These are phyloP conservation scores for Sterna hirundo DNA, from an alignment of 2,113 vertebrate genomes.

Conservation along the genomic window DNA sequence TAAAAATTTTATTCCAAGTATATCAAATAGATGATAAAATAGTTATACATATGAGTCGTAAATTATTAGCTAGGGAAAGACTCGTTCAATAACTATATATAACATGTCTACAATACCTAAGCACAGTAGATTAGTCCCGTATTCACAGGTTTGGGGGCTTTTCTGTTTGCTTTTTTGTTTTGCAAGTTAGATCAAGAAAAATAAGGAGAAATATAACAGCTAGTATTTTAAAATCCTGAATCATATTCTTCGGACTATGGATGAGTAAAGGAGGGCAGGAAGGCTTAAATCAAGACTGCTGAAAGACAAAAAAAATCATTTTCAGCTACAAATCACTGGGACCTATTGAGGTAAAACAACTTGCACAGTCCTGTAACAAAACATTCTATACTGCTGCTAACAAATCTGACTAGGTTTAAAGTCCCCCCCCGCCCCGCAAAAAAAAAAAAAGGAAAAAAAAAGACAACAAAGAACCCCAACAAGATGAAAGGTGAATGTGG, in stretches of 20 bases:
- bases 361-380: background rate
- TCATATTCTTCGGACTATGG: background rate
- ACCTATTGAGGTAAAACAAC: background rate
- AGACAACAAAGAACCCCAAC: background rate
- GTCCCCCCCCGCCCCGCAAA: too few relatives aligned
- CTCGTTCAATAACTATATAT: background rate
- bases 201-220: background rate
- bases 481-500: background rate
- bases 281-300: background rate
- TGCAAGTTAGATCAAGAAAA: background rate
- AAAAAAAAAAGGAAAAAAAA: too few relatives aligned
- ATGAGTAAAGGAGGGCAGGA: background rate
- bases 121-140: background rate
- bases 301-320: background rate
- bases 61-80: background rate
- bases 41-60: background rate
- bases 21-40: background rate
- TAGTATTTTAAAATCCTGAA: background rate
- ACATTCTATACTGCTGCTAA: background rate
- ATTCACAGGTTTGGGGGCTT: fast-evolving
- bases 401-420: background rate
- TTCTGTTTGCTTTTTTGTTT: background rate
- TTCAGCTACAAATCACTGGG: background rate
- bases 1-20: background rate
- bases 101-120: background rate